Base-by-base conservation (phyloP, 2,888 invertebrate species). In the Diarsia brunnea region DNA sequence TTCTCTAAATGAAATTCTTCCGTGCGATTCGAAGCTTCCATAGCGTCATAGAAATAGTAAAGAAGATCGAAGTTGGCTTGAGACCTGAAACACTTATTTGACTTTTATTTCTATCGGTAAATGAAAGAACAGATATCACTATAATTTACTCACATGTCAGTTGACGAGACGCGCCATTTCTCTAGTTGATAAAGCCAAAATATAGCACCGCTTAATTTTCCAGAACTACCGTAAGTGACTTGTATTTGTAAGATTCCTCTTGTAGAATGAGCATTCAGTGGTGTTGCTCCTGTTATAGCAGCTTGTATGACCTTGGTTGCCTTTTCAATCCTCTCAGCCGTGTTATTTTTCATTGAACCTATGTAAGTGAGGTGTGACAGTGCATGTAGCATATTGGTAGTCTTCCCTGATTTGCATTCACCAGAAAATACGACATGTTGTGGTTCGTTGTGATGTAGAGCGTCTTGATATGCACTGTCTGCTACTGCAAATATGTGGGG, bases 401-500 rank as follows among this genome's bases (percentile, higher is more conserved):
- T 98, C 96, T 99, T 99, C 2, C 99, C 99, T 0, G 99, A 98
- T 90, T 98, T 98, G 85, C 98, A 98, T 96, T 99, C 99, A 2
- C 99, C 99, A 61, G 98, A 98, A 85, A 99, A 97, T 10, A 99
- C 97, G 78, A 99, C 98, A 92, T 98, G 98, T 93, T 99, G 99
- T 4, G 98, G 97, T 87, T 98, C 98, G 86, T 98, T 98, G 92
- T 99, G 98, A 92, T 99, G 99, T 85, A 99, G 94, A 95, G 98
- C 98, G 91, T 99, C 98, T 96, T 99, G 99, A 92, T 98, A 99
- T 53, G 99, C 98, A 80, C 98, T 98, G 91, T 99, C 99, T 16
- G 98, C 99, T 38, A 99, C 98, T 5, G 98, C 97, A 92, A 98
- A 99, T 87, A 99, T 98, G 90, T 99, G 99, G 0, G 99, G 99